Conservation (phyloP, 30 jellyfish, hydroid and myxozoan species). For the Chironex yamaguchii region DNA sequence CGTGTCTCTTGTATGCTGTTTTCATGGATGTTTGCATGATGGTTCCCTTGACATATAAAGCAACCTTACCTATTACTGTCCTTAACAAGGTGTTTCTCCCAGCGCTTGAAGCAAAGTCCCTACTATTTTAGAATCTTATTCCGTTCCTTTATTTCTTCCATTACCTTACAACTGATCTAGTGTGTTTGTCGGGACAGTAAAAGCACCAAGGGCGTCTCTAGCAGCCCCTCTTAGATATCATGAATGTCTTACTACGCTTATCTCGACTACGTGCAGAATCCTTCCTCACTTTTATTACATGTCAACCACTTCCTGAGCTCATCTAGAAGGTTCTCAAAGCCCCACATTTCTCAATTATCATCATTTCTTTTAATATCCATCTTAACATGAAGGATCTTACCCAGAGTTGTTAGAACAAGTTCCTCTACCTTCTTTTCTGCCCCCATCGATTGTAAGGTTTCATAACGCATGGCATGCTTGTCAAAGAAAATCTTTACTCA, state of each 20-base stretch:
- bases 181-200: constrained; percentile 60
- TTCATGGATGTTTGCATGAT: constrained; percentile 57
- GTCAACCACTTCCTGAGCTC: constrained; percentile 58
- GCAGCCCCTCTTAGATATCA: too few species aligned
- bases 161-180: constrained; percentile 24
- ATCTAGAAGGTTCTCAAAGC: constrained; percentile 11
- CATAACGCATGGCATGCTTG: background rate
- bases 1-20: constrained; percentile 18
- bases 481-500: background rate
- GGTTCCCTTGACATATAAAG: constrained; percentile 60
- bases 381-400: constrained; percentile 25
- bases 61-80: constrained; percentile 52
- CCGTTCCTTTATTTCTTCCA: constrained; percentile 23
- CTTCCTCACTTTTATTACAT: constrained; percentile 28
- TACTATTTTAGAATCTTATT: constrained; percentile 29
- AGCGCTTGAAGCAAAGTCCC: constrained; percentile 53
- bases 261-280: background rate
- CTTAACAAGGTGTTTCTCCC: constrained; percentile 37
- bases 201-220: constrained; percentile 57
- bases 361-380: constrained; percentile 60
- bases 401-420: constrained; percentile 39
- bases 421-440: background rate
- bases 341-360: constrained; percentile 58
- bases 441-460: background rate
- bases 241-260: too few species aligned